Evolutionary conservation across 2,888 invertebrate species (phyloP).

Genomic region (Watsonalla binaria): DNA sequence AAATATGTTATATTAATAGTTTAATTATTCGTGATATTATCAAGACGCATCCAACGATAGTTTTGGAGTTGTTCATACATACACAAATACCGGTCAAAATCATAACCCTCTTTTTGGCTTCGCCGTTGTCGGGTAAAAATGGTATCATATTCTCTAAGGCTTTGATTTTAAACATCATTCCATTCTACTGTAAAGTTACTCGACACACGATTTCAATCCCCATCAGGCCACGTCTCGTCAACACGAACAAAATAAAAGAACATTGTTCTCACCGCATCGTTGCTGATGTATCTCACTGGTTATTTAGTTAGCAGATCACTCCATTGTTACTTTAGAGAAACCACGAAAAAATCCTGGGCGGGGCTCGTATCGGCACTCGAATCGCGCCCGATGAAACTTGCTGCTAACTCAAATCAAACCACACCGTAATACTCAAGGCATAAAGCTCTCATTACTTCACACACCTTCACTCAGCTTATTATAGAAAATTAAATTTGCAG

Average conservation of each 20-base stretch:
- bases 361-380: constrained; percentile 60
- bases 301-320: constrained; percentile 77
- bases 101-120: too few species aligned
- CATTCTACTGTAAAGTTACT: constrained; percentile 13
- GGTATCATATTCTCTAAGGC: too few species aligned
- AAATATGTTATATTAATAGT: too few species aligned
- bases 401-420: constrained; percentile 48
- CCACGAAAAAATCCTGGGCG: constrained; percentile 78
- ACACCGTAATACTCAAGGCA: constrained; percentile 16
- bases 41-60: too few species aligned
- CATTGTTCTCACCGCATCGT: constrained; percentile 51
- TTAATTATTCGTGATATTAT: too few species aligned
- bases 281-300: constrained; percentile 62
- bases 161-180: too few species aligned
- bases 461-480: constrained; percentile 48
- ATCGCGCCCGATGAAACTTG: constrained; percentile 71
- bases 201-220: constrained; percentile 3
- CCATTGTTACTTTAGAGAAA: constrained; percentile 73
- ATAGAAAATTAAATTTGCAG: constrained; percentile 77
- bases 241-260: constrained; percentile 42
- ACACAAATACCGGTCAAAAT: too few species aligned
- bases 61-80: too few species aligned
- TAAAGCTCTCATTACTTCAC: constrained; percentile 22
- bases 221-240: constrained; percentile 28
- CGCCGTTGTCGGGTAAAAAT: too few species aligned